Conservation (phyloP, 2,888 invertebrate species). For the Chrysotoxum bicinctum region DNA sequence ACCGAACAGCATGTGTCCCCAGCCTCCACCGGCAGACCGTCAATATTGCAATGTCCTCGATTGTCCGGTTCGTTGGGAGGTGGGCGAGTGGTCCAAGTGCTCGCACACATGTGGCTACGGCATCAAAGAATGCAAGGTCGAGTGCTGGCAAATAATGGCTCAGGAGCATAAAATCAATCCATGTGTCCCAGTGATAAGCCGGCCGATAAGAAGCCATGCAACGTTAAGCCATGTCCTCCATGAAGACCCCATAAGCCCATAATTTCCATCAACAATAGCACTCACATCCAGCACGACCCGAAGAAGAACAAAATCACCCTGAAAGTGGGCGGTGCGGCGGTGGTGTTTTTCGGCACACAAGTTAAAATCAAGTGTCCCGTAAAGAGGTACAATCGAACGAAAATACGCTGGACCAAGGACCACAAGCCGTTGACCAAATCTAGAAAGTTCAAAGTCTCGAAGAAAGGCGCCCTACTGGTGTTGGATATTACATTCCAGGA, state of each 20-base stretch:
- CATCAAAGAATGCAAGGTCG: constrained; percentile 89
- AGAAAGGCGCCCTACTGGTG: constrained; percentile 95
- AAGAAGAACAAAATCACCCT: too few species aligned
- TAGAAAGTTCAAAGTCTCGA: constrained; percentile 92
- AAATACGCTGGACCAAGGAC: constrained; percentile 95
- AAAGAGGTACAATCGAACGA: constrained; percentile 89
- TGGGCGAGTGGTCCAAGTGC: constrained; percentile 95
- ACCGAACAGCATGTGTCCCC: constrained; percentile 94
- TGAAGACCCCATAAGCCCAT: constrained; percentile 87
- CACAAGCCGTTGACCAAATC: constrained; percentile 89
- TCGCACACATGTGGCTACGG: constrained; percentile 96
- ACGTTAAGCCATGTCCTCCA: constrained; percentile 91
- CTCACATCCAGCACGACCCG: constrained; percentile 91
- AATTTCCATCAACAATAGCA: constrained; percentile 89
- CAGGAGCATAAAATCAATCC: constrained; percentile 92
- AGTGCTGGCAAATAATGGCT: constrained; percentile 96
- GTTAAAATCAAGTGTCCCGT: constrained; percentile 97
- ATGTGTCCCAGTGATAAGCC: constrained; percentile 90
- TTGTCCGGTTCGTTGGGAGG: constrained; percentile 95
- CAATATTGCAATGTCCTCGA: constrained; percentile 96
- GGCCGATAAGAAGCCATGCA: constrained; percentile 91
- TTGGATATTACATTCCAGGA: constrained; percentile 90
- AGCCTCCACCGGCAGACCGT: constrained; percentile 93
- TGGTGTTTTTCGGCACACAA: constrained; percentile 94
- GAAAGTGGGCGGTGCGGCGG: constrained; percentile 95